Conservation (phyloP, 2,888 invertebrate genomes). For the Mesoligia furuncula region DNA sequence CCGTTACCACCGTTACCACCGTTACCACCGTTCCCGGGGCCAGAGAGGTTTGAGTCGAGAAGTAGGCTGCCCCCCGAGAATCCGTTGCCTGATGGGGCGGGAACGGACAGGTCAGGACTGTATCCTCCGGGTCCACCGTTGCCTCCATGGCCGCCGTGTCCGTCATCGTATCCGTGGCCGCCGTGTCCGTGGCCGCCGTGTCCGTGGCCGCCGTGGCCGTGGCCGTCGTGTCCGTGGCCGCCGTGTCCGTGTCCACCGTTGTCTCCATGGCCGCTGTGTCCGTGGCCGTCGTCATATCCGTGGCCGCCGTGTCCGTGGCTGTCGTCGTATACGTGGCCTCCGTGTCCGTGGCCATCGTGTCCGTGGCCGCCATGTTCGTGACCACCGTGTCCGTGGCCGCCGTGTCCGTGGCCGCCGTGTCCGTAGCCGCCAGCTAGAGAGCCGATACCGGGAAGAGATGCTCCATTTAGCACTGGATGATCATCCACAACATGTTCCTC, state of each 20-base stretch:
- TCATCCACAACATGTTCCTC: conserved; percentile 66
- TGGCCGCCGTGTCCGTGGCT: conserved; percentile 6
- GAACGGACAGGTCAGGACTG: conserved; percentile 34
- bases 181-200: too few species aligned
- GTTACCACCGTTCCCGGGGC: conserved; percentile 36
- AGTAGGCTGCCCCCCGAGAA: conserved; percentile 54
- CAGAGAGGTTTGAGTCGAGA: conserved; percentile 56
- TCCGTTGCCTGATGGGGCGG: conserved; percentile 48
- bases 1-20: too few species aligned
- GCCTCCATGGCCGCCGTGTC: conserved; percentile 1
- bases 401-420: conserved; percentile 10
- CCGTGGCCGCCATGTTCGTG: not conserved
- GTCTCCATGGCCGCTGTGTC: conserved; percentile 1
- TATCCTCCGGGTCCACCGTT: conserved; percentile 23
- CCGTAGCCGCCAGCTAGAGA: conserved; percentile 38
- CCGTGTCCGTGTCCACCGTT: conserved; percentile 3
- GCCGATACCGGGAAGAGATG: conserved; percentile 57
- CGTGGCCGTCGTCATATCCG: not conserved
- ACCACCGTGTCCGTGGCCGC: not conserved
- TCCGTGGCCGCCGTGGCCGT: too few species aligned
- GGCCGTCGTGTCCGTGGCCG: not conserved
- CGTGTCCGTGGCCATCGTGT: not conserved
- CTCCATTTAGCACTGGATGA: conserved; percentile 59
- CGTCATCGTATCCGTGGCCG: too few species aligned
- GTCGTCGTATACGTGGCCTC: not conserved